Base-by-base conservation (phyloP, 2,113 vertebrate species). In the Myiozetetes cayanensis region DNA sequence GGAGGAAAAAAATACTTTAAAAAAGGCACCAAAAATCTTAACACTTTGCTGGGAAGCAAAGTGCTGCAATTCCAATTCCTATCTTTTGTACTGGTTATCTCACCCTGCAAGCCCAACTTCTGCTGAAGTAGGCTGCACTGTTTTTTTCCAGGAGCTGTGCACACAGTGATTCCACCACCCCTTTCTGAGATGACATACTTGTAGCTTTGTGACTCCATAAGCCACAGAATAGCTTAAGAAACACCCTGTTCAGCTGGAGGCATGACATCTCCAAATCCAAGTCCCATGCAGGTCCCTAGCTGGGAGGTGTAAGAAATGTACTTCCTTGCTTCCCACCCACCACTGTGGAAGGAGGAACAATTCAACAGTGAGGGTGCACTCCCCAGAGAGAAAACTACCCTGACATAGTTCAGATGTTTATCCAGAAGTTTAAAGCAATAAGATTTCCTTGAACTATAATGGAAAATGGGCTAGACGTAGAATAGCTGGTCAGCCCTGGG, bases 321-420 rank as follows among this genome's bases (percentile, higher is more conserved):
- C 35, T 72, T 78, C 35, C 49, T 56, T 7, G 6, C 52, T 44
- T 25, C 28, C 23, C 47, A 75, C 15, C 10, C 27, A 55, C 8
- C 1, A 0, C 3, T 2, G 5, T 14, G 80, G 50, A 2, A 76
- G 43, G 14, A 86, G 39, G 35, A 85, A 30, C 28, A 66, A 43
- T 33, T 23, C 43, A 41, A 59, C 2, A 2, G 53, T 1, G 15
- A 75, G 44, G 50, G 13, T 59, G 43, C 3, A 6, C 18, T 71
- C 21, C 16, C 9, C 1, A 3, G n/a, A 62, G 2, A 31, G 21
- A n/a, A 70, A 73, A 46, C 19, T 10, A 68, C 44, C 31, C 0
- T 0, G 56, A 22, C 2, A 9, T 1, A 8, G 11, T 30, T 82
- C 8, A 14, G 50, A 35, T 21, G 61, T 33, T 73, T 52, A 41